Conservation (phyloP, 2,113 vertebrate genomes). For the Fregetta grallaria region DNA sequence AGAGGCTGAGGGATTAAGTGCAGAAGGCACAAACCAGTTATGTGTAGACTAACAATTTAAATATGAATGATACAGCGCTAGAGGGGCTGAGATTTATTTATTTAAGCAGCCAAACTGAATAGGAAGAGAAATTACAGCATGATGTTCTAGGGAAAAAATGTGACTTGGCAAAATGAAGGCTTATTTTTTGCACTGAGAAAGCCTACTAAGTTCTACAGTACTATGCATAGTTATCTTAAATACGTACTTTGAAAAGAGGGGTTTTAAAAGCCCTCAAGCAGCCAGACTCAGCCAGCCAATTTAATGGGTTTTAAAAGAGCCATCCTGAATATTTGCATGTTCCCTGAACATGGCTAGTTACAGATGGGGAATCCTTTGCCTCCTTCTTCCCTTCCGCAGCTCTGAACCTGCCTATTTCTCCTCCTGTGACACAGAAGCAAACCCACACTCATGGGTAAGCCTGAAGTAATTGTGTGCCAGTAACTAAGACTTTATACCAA, state of each 20-base stretch:
- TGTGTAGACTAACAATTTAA: background rate
- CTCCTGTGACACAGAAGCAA: background rate
- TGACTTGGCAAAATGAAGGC: background rate
- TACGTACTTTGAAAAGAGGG: background rate
- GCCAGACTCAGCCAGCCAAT: background rate
- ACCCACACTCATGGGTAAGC: background rate
- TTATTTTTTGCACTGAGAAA: background rate
- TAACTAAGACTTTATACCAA: background rate
- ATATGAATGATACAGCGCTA: background rate
- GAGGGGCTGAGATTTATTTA: background rate
- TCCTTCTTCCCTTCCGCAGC: background rate
- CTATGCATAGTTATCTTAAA: background rate
- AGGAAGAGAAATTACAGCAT: background rate
- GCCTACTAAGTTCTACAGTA: background rate
- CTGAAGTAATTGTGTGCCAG: background rate
- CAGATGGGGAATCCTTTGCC: background rate
- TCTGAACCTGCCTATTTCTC: background rate
- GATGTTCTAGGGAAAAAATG: slow-evolving; percentile 22
- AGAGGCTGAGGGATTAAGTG: background rate
- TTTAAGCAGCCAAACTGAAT: background rate
- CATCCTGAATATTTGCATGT: fast-evolving
- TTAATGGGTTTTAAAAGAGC: background rate
- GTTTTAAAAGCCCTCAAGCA: background rate
- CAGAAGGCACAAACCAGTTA: background rate
- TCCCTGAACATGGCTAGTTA: background rate